Percentiles rank a stretch among this genome's conserved stretches.
Conservation (phyloP, 35 echinoderm and acorn worm genomes). For the Amphiura filiformis region DNA sequence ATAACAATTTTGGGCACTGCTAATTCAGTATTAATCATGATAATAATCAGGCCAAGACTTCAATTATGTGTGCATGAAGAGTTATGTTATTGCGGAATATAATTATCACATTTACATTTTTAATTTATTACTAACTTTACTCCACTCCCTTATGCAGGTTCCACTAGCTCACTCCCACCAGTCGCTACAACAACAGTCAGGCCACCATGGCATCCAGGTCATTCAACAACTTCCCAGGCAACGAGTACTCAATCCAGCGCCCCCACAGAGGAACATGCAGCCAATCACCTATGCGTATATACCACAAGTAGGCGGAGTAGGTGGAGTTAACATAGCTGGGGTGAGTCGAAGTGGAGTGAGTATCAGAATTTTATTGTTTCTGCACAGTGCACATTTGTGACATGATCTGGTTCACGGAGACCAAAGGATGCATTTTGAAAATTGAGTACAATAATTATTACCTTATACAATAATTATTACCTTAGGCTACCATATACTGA, state of each 20-base stretch:
- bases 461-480: too few species aligned
- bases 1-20: too few species aligned
- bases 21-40: too few species aligned
- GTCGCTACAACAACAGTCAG: neutral
- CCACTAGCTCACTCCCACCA: conserved; percentile 3
- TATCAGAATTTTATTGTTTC: neutral
- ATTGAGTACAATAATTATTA: neutral
- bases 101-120: too few species aligned
- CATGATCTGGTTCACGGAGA: neutral
- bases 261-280: conserved; percentile 42
- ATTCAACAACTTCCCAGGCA: conserved; percentile 51
- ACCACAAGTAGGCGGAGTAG: conserved; percentile 24
- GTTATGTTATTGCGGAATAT: too few species aligned
- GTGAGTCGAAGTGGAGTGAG: conserved; percentile 12
- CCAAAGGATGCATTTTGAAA: neutral
- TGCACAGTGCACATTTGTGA: neutral
- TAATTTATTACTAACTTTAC: too few species aligned
- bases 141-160: too few species aligned
- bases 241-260: conserved; percentile 43
- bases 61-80: too few species aligned
- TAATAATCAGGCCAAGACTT: too few species aligned
- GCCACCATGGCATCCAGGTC: conserved; percentile 21
- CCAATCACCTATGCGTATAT: conserved; percentile 74
- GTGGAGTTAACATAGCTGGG: neutral
- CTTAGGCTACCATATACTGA: too few species aligned